Percentiles rank a stretch among this genome's conserved stretches.
These are phyloP conservation scores for Caenorhabditis parvicauda DNA, from an alignment of 2,888 invertebrate species.

Conservation along the genomic window DNA sequence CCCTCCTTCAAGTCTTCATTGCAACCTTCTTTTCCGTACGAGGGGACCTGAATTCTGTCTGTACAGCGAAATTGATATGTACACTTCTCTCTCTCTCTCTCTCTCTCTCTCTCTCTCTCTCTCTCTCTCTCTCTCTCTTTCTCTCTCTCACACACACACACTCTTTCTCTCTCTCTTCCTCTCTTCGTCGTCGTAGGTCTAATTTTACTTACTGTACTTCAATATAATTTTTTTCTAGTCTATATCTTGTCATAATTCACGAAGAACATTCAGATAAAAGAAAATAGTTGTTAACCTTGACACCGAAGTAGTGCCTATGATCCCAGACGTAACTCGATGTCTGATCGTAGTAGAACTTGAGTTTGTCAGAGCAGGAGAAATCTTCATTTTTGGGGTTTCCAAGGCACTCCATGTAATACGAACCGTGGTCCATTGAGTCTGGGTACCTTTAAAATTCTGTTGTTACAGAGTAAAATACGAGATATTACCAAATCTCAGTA, in stretches of 20 bases:
- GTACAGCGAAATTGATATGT: conserved; percentile 1
- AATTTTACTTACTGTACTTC: no score
- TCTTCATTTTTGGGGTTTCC: conserved; percentile 54
- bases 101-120: no score
- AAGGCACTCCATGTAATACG: conserved; percentile 45
- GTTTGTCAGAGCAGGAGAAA: conserved; percentile 46
- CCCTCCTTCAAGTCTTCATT: conserved; percentile 31
- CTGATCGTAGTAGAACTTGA: conserved; percentile 44
- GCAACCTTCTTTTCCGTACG: conserved; percentile 49
- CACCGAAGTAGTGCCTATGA: conserved; percentile 55
- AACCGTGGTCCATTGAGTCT: conserved; percentile 39
- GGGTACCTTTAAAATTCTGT: conserved; percentile 32
- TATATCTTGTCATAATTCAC: no score
- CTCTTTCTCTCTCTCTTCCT: no score
- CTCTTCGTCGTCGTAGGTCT: no score
- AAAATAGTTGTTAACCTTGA: no score
- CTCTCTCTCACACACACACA: no score
- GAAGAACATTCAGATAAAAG: no score
- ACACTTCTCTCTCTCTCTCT: no score
- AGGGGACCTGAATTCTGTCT: conserved; percentile 37
- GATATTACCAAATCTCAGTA: conserved; percentile 48
- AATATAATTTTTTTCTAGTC: no score
- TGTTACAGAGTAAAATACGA: neutral
- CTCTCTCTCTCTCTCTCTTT: no score
- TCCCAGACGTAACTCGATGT: conserved; percentile 47